phyloP scores from a whole-genome alignment of 2,797 vertebrate species.

The Amazona finschi region DNA sequence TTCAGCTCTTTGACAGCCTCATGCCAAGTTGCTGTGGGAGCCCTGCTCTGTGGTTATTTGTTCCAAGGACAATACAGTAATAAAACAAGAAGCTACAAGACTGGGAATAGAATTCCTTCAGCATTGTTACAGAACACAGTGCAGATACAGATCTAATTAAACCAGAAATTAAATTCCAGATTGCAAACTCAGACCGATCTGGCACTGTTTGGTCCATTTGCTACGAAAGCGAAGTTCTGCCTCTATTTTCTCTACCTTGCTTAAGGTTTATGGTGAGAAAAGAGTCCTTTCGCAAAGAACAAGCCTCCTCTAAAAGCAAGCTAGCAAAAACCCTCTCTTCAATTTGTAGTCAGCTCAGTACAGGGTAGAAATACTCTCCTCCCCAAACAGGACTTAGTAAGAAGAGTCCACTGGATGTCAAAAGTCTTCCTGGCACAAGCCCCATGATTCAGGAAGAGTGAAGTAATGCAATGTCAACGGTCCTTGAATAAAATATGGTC shows the following conservation, averaged over 20 bases:
- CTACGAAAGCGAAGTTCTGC: not conserved
- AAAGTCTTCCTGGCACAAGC: not conserved
- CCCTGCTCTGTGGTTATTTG: not conserved
- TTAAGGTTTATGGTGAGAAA: not conserved
- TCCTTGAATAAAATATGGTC: not conserved
- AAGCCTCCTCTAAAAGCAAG: not conserved
- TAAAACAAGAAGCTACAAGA: slow-evolving; percentile 6
- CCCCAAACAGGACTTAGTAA: not conserved
- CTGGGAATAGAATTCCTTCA: not conserved
- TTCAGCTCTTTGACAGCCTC: not conserved
- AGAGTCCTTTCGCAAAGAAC: not conserved
- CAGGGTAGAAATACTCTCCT: not conserved
- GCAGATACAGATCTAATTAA: not conserved
- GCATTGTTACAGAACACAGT: not conserved
- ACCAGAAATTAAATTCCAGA: not conserved
- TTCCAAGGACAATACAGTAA: slow-evolving; percentile 31
- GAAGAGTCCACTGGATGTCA: not conserved
- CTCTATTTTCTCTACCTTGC: not conserved
- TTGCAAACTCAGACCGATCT: not conserved
- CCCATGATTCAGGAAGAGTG: not conserved
- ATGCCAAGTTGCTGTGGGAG: not conserved
- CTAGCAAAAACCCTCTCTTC: not conserved
- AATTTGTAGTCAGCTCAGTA: not conserved
- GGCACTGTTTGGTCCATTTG: not conserved
- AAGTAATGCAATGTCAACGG: not conserved